Percentiles rank a stretch among this genome's conserved stretches.
phyloP scores from a whole-genome alignment of 2,113 vertebrate species.

The Rattus rattus region DNA sequence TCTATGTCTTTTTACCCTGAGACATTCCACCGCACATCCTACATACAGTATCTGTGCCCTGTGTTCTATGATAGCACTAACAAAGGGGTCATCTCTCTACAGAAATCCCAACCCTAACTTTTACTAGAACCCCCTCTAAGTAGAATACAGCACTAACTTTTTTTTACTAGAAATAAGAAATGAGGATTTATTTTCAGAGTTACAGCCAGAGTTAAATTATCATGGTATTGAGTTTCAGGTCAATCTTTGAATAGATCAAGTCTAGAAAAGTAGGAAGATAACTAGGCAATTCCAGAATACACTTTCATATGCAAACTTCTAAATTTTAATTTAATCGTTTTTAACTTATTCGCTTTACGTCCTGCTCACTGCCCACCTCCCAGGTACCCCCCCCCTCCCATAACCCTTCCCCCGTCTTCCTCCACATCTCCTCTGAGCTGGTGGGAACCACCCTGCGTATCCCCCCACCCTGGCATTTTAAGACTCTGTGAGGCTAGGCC shows the following conservation, averaged over 20 bases:
- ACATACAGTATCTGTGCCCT: not conserved
- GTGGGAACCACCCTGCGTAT: no score
- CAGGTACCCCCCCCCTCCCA: no score
- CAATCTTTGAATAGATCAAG: not conserved
- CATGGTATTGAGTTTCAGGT: not conserved
- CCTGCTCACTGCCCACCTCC: no score
- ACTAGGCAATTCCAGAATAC: not conserved
- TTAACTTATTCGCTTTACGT: no score
- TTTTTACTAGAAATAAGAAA: slow-evolving; percentile 22
- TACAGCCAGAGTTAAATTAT: not conserved
- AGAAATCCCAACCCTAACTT: not conserved
- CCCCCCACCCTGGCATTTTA: no score
- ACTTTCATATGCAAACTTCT: not conserved
- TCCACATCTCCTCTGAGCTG: no score
- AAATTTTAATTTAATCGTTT: no score
- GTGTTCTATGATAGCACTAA: not conserved
- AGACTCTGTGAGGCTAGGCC: no score
- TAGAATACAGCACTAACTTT: not conserved
- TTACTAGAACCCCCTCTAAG: not conserved
- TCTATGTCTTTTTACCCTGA: not conserved
- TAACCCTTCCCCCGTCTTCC: no score
- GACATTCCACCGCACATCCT: not conserved
- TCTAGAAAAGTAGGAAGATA: not conserved
- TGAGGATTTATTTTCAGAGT: not conserved
- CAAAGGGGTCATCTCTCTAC: not conserved